Evolutionary conservation across 2,888 invertebrate species (phyloP).

Genomic region (Sphinx pinastri): DNA sequence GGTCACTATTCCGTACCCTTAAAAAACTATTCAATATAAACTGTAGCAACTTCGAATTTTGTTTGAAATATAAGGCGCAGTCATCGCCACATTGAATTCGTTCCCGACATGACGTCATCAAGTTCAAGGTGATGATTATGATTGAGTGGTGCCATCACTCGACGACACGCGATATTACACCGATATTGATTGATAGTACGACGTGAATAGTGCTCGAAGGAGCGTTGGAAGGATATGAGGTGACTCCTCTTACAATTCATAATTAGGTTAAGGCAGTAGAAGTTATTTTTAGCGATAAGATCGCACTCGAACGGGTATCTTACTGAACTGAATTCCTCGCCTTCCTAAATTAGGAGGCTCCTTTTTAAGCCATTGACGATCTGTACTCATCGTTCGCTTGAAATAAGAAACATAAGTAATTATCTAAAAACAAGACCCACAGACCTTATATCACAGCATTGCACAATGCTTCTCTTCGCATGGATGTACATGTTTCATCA

Average conservation of each 20-base stretch:
- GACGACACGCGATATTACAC: conserved; percentile 29
- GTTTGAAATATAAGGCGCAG: neutral
- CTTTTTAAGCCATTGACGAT: too few species aligned
- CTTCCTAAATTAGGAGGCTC: too few species aligned
- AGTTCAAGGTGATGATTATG: neutral
- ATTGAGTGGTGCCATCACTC: neutral
- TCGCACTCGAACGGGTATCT: too few species aligned
- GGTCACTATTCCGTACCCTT: neutral
- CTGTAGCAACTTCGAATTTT: neutral
- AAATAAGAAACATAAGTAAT: too few species aligned
- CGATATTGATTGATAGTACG: conserved; percentile 33
- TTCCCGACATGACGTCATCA: neutral
- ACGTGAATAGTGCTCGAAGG: conserved; percentile 23
- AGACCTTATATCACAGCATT: too few species aligned
- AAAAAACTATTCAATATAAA: neutral
- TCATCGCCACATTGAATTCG: too few species aligned
- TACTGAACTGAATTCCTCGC: too few species aligned
- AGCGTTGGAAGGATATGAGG: neutral
- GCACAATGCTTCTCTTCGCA: too few species aligned
- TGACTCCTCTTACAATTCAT: neutral
- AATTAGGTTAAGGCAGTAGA: neutral
- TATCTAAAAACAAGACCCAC: too few species aligned
- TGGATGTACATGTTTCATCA: too few species aligned
- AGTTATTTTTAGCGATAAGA: too few species aligned
- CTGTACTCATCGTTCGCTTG: too few species aligned